phyloP scores from a whole-genome alignment of 2,113 vertebrate genomes.

The Zosterops lateralis region DNA sequence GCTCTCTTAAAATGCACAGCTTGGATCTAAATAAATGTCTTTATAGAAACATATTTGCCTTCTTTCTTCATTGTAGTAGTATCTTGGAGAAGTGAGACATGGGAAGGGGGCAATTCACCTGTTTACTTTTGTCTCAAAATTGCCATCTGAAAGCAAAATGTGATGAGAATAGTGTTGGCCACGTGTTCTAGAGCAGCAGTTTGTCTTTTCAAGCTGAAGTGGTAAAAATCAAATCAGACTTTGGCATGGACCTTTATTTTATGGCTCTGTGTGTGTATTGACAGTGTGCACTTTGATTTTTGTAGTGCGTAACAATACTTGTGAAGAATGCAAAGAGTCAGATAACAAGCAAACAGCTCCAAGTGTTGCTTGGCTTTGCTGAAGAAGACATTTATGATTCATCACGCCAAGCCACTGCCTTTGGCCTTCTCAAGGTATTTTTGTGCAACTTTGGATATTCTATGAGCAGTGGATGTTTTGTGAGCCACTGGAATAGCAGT shows the following conservation, averaged over 20 bases:
- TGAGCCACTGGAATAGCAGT: neutral
- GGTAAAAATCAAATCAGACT: neutral
- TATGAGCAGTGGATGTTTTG: neutral
- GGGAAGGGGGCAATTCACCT: neutral
- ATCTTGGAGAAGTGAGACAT: neutral
- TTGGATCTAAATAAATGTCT: neutral
- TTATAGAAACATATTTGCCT: neutral
- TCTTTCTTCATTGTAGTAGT: neutral
- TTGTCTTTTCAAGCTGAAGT: neutral
- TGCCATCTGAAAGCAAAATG: neutral
- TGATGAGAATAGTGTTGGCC: neutral
- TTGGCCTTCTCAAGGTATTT: constrained; percentile 91
- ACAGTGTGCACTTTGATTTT: constrained; percentile 19
- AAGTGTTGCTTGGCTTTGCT: constrained; percentile 92
- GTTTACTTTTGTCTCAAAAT: neutral
- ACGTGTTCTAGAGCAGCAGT: neutral
- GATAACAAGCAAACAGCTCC: constrained; percentile 89
- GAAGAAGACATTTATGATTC: constrained; percentile 97
- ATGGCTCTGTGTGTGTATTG: neutral
- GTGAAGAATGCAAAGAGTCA: constrained; percentile 84
- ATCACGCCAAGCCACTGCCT: constrained; percentile 91
- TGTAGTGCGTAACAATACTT: constrained; percentile 87
- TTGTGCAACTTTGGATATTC: neutral
- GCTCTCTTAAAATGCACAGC: neutral
- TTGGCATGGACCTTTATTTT: neutral